These are phyloP conservation scores for Drosophila nigritarsus DNA, from an alignment of 2,888 invertebrate genomes.

Conservation along the genomic window DNA sequence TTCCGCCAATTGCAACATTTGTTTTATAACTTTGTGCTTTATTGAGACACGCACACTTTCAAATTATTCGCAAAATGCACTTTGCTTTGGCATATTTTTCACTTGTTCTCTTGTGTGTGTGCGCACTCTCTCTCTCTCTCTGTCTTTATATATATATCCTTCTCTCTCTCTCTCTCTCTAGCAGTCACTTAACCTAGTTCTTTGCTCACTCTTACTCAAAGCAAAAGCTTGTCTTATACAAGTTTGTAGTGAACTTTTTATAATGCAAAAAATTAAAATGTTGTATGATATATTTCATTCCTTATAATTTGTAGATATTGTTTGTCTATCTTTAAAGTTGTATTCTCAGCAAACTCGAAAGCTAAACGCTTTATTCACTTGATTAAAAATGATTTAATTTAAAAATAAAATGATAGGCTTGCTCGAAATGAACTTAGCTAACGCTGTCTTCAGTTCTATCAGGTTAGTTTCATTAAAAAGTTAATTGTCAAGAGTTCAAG, in stretches of 20 bases:
- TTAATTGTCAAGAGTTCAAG: not conserved
- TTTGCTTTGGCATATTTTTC: conserved; percentile 44
- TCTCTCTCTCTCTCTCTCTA: not conserved
- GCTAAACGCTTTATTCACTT: not conserved
- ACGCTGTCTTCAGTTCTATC: not conserved
- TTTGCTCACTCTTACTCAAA: conserved; percentile 19
- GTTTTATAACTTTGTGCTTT: conserved; percentile 23
- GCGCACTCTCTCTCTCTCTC: conserved; percentile 24
- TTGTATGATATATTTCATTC: too few relatives aligned
- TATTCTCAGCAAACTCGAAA: not conserved
- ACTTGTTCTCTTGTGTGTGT: conserved; percentile 6
- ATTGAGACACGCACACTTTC: conserved; percentile 30
- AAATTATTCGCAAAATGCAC: conserved; percentile 34
- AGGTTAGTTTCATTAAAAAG: not conserved
- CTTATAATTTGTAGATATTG: not conserved
- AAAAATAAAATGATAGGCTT: not conserved
- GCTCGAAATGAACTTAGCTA: not conserved
- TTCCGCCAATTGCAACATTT: conserved; percentile 50
- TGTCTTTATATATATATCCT: not conserved
- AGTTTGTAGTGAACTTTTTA: not conserved
- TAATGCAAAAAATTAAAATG: not conserved
- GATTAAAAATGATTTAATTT: not conserved
- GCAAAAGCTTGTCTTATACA: conserved; percentile 6
- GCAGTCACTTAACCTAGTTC: conserved; percentile 1
- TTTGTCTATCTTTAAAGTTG: not conserved